A percentile compares a stretch with the other conserved stretches of the same genome.
phyloP scores from a whole-genome alignment of 2,888 invertebrate species.

The Epirrhoe alternata region DNA sequence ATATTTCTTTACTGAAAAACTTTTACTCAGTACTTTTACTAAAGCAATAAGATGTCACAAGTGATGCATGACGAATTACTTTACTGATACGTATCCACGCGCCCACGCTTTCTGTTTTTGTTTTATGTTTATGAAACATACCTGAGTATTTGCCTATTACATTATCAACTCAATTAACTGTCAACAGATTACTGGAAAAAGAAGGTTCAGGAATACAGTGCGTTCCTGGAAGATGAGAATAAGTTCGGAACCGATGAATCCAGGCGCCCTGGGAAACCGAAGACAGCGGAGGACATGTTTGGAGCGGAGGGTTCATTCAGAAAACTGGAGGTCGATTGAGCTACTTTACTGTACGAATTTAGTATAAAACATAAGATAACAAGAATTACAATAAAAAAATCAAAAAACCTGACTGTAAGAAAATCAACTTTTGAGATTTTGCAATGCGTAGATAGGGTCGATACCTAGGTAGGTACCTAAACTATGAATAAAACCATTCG shows the following conservation, averaged over 20 bases:
- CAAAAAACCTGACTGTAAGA: too few species aligned
- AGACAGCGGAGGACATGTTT: slow-evolving; percentile 82
- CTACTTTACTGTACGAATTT: background rate
- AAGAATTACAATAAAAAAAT: too few species aligned
- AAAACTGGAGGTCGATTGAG: slow-evolving; percentile 73
- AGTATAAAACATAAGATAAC: too few species aligned
- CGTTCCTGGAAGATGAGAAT: slow-evolving; percentile 81
- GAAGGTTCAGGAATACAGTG: slow-evolving; percentile 76
- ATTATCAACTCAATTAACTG: too few species aligned
- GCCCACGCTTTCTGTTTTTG: background rate
- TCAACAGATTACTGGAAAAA: slow-evolving; percentile 67
- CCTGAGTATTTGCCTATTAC: too few species aligned
- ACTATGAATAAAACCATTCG: too few species aligned
- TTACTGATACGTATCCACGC: too few species aligned
- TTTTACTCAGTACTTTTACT: background rate
- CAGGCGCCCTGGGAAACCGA: slow-evolving; percentile 83
- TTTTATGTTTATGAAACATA: too few species aligned
- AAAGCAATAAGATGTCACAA: background rate
- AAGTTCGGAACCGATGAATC: slow-evolving; percentile 82
- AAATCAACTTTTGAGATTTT: too few species aligned
- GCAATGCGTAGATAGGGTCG: too few species aligned
- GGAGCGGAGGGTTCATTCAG: slow-evolving; percentile 85
- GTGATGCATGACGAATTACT: background rate
- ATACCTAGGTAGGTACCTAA: too few species aligned
- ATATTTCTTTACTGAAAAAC: background rate